These are phyloP conservation scores for Panorpa germanica DNA, from an alignment of 2,888 invertebrate species.

Conservation along the genomic window DNA sequence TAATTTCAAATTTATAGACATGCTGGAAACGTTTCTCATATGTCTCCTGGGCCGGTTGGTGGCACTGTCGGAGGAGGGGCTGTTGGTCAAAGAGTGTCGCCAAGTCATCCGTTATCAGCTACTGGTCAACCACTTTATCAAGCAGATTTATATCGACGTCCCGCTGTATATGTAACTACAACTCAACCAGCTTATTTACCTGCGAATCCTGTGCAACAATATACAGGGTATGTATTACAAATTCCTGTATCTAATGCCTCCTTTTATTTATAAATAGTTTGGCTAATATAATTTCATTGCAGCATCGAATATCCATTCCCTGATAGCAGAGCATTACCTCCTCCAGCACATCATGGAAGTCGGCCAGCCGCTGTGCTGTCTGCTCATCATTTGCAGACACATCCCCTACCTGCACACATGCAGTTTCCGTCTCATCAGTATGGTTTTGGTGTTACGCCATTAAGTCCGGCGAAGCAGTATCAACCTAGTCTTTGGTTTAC, in stretches of 20 bases:
- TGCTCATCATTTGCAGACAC: constrained; percentile 42
- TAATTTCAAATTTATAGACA: no score
- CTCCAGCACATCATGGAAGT: not conserved
- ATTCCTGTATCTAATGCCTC: constrained; percentile 3
- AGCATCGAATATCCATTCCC: no score
- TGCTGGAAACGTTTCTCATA: no score
- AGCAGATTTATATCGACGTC: constrained; percentile 33
- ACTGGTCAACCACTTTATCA: constrained; percentile 18
- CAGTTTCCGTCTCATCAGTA: constrained; percentile 52
- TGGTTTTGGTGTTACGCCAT: constrained; percentile 22
- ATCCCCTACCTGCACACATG: constrained; percentile 67
- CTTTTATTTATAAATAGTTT: constrained; percentile 7
- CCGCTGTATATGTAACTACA: constrained; percentile 45
- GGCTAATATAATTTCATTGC: constrained; percentile 8
- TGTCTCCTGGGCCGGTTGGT: constrained; percentile 24
- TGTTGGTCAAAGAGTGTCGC: constrained; percentile 25
- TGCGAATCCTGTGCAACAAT: not conserved
- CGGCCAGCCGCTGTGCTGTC: constrained; percentile 30
- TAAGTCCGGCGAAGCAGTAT: constrained; percentile 28
- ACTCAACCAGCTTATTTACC: not conserved
- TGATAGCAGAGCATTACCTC: not conserved
- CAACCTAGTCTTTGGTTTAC: no score
- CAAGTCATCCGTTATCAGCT: constrained; percentile 21
- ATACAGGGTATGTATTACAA: not conserved
- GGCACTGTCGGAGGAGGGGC: constrained; percentile 27